Conservation (phyloP, 1,140 invertebrate species). For the Zaprionus nigranus region DNA sequence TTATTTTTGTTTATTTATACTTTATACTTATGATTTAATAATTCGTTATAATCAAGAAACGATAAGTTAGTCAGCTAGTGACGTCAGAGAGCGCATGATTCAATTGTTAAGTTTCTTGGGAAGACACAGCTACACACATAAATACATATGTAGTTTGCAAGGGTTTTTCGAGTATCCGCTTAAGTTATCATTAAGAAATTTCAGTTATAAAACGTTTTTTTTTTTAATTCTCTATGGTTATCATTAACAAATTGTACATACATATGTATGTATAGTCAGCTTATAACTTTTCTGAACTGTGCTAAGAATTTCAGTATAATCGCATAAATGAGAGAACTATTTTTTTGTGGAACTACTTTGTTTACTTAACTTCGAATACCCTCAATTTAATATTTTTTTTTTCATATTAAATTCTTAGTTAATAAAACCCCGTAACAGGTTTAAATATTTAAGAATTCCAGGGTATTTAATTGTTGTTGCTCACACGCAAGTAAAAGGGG, state of each 20-base stretch:
- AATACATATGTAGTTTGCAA: too few species aligned
- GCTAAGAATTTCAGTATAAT: neutral
- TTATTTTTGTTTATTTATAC: too few species aligned
- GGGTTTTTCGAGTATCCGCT: neutral
- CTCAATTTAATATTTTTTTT: too few species aligned
- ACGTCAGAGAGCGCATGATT: constrained; percentile 13
- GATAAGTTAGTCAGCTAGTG: constrained; percentile 20
- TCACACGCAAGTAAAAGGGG: neutral
- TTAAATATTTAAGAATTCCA: neutral
- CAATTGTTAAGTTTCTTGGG: neutral
- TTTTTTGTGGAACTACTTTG: neutral
- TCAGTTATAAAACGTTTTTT: neutral
- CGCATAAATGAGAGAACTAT: neutral
- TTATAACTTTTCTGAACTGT: neutral
- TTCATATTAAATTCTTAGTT: too few species aligned
- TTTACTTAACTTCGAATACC: too few species aligned
- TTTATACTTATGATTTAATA: neutral
- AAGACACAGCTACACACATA: neutral
- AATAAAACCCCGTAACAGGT: neutral
- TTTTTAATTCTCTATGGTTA: neutral
- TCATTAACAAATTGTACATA: neutral
- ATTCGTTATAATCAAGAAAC: neutral
- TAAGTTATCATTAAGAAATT: neutral
- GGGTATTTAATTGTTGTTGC: neutral
- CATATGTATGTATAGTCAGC: neutral